A percentile compares a stretch with the other conserved stretches of the same genome.
Conservation (phyloP, 1,140 invertebrate species). For the Tyrophagus putrescentiae region DNA sequence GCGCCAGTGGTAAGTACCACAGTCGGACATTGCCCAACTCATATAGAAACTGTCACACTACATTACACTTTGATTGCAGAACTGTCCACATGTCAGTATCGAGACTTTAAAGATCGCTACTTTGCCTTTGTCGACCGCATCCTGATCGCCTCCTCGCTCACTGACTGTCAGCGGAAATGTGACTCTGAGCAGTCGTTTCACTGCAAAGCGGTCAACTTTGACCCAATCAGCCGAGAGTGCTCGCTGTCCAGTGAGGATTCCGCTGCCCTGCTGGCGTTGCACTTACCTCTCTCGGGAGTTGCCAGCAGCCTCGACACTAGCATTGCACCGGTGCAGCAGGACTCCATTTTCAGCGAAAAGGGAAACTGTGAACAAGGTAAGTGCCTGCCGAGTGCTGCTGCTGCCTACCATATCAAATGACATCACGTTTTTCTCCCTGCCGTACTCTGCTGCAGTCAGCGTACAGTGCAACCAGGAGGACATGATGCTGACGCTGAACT, state of each 20-base stretch:
- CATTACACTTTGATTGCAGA: conserved; percentile 29
- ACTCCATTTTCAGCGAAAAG: conserved; percentile 38
- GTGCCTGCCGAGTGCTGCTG: conserved; percentile 12
- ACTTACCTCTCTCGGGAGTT: conserved; percentile 9
- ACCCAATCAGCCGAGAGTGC: conserved; percentile 34
- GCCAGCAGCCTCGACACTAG: conserved; percentile 26
- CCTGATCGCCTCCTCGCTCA: conserved; percentile 25
- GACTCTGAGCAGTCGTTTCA: conserved; percentile 37
- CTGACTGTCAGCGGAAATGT: conserved; percentile 37
- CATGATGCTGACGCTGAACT: conserved; percentile 40
- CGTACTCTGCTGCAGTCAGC: conserved; percentile 37
- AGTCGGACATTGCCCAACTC: too few relatives aligned
- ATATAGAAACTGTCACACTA: too few relatives aligned
- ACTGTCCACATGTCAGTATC: conserved; percentile 38
- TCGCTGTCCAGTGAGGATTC: conserved; percentile 38
- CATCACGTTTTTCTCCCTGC: too few relatives aligned
- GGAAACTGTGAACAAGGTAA: conserved; percentile 39
- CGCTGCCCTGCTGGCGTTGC: conserved; percentile 29
- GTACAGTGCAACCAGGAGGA: conserved; percentile 41
- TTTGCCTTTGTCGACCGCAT: conserved; percentile 36
- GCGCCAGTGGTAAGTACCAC: conserved; percentile 33
- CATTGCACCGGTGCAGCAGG: conserved; percentile 25
- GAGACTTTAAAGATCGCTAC: conserved; percentile 34
- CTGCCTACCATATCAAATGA: too few relatives aligned
- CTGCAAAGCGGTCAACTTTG: conserved; percentile 34